Base-by-base conservation (phyloP, 2,797 vertebrate genomes). In the Numenius phaeopus region DNA sequence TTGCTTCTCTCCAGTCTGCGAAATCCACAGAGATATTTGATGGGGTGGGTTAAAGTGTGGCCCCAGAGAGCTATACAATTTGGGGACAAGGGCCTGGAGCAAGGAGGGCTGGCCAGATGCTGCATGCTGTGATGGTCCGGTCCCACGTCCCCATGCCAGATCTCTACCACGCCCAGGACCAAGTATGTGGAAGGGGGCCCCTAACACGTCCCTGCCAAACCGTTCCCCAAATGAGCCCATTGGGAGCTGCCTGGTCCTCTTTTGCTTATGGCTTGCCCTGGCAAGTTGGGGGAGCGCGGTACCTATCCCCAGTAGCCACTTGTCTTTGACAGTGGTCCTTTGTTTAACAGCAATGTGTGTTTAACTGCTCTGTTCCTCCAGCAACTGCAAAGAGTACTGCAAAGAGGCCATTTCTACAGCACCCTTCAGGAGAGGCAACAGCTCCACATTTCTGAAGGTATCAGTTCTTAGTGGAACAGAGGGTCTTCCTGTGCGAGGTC, bases 121-220 rank as follows among this genome's bases (percentile, higher is more conserved):
- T 50, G 3, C 9, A 5, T 14, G 30, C 21, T 92, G 67, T 2
- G 6, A 75, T 2, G 5, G 44, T 14, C 52, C 46, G 49, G 57
- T 19, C 42, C 58, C 52, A n/a, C 0, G 3, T 47, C 46, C 32
- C 26, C 78, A 42, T 0, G 0, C 7, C 5, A 2, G 66, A 26
- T 79, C 37, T 59, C 52, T 46, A 32, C 15, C 59, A 49, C 5
- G 11, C 2, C 23, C 61, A 81, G 42, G 29, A 59, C 19, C 55
- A 73, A 42, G 42, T 19, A 69, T 0, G 0, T 44, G 54, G 52
- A 23, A 49, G 11, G 4, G 11, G 13, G 11, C 5, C n/a, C 57
- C 5, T 5, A 59, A 16, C 15, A 77, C 4, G 14, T 10, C 44
- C 55, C 50, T 77, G 47, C 11, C 40, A 69, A 55, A 19, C 8